Base-by-base conservation (phyloP, 1,140 invertebrate genomes). In the Trichogramma pretiosum region DNA sequence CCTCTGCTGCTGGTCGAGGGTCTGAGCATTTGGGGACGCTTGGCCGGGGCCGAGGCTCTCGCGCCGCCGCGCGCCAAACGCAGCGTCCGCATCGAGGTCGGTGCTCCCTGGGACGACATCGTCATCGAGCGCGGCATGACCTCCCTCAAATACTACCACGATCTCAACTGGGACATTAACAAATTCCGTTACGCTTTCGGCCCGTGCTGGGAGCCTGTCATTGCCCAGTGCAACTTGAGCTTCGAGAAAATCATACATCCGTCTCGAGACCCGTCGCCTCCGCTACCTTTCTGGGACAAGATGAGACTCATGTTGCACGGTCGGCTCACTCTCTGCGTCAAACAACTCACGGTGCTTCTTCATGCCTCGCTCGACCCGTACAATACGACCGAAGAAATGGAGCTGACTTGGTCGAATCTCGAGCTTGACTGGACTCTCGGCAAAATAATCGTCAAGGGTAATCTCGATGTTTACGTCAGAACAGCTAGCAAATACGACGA, bases 401-500 rank as follows among this genome's bases (percentile, higher is more conserved):
- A 98, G 68, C 74, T 97, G 16, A 89, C 90, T 0, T 99, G 95
- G 93, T 85, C 80, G 7, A 81, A 91, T 54, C 76, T 95, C 1
- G 83, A 87, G 16, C 82, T 98, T 57, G 92, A 98, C 58, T 98
- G 94, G 93, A 93, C 90, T 1, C 94, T 93, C 70, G 93, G 90
- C 78, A 72, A 67, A 55, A 68, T 64, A 36, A 70, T 65, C 16
- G 64, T 68, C 0, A 68, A 69, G 28, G 67, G 68, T 1, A 63
- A 85, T 57, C 60, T 88, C 2, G 78, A 86, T 58, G 77, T 95
- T 37, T 95, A 87, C 59, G 90, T 96, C 3, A 77, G 93, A 48
- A 98, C 96, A 1, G 94, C 94, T 0, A 97, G 93, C 37, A 98
- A 98, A 68, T 99, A 99, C 72, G 95, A 99, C 71, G 95, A 99